These are phyloP conservation scores for Dicaeum eximium DNA, from an alignment of 2,113 vertebrate genomes.

Conservation along the genomic window DNA sequence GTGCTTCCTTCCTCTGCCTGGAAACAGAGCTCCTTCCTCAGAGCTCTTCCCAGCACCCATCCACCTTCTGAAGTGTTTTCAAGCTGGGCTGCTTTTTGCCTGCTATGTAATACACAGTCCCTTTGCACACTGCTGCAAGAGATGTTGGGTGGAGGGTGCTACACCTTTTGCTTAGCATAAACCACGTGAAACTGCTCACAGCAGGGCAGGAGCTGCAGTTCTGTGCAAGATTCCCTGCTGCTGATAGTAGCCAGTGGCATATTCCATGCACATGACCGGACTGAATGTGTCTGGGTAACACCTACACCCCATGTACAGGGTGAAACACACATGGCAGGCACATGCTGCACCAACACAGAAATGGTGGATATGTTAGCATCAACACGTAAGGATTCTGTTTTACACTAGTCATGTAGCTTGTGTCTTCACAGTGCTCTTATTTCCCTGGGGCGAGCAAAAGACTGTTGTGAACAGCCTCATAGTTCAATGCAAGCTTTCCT, in stretches of 20 bases:
- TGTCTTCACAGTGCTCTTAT: not conserved
- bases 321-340: not conserved
- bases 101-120: not conserved
- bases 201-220: not conserved
- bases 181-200: not conserved
- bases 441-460: not conserved
- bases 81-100: not conserved
- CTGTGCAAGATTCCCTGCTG: fast-evolving
- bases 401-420: not conserved
- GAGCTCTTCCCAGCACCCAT: not conserved
- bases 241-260: not conserved
- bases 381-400: not conserved
- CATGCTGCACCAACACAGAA: not conserved
- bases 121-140: not conserved
- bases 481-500: not conserved
- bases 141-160: not conserved
- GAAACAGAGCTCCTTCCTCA: not conserved
- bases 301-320: not conserved
- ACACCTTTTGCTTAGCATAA: not conserved
- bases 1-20: not conserved
- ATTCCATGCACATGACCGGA: not conserved
- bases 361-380: not conserved
- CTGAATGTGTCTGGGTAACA: not conserved
- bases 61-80: not conserved
- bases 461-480: not conserved